These are phyloP conservation scores for Drosophila serrata DNA, from an alignment of 1,140 invertebrate genomes.

Conservation along the genomic window DNA sequence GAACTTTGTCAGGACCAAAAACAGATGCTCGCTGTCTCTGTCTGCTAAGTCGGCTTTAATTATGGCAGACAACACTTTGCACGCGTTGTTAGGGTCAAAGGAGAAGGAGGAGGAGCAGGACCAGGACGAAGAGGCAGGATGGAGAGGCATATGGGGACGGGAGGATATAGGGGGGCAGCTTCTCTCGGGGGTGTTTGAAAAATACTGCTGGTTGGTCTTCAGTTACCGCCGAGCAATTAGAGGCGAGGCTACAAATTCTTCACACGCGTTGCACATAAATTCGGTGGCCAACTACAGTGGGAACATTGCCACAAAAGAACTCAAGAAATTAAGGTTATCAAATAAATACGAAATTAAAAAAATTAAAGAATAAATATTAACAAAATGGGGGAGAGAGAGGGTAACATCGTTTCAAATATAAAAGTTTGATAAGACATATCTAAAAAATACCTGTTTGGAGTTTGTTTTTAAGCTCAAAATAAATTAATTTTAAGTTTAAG, in stretches of 20 bases:
- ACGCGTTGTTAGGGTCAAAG: not conserved
- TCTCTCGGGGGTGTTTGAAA: constrained; percentile 7
- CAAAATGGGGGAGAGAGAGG: too few relatives aligned
- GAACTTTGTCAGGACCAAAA: constrained; percentile 51
- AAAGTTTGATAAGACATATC: too few relatives aligned
- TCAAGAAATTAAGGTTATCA: not conserved
- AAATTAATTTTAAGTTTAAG: too few relatives aligned
- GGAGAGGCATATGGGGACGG: not conserved
- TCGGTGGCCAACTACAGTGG: constrained; percentile 15
- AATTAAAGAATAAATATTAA: not conserved
- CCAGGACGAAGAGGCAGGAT: not conserved
- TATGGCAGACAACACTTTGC: constrained; percentile 50
- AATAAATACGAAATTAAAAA: not conserved
- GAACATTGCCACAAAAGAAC: too few relatives aligned
- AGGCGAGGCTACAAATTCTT: constrained; percentile 47
- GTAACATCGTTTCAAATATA: too few relatives aligned
- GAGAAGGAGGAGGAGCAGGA: not conserved
- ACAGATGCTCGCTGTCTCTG: constrained; percentile 50
- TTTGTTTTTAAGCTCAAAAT: too few relatives aligned
- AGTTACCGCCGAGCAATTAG: constrained; percentile 45
- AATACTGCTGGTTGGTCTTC: constrained; percentile 23
- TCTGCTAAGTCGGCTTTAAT: constrained; percentile 56
- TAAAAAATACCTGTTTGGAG: too few relatives aligned
- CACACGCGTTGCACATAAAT: constrained; percentile 46
- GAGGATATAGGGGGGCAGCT: not conserved